Conservation (phyloP, 2,797 vertebrate species). For the Hydrophis major region DNA sequence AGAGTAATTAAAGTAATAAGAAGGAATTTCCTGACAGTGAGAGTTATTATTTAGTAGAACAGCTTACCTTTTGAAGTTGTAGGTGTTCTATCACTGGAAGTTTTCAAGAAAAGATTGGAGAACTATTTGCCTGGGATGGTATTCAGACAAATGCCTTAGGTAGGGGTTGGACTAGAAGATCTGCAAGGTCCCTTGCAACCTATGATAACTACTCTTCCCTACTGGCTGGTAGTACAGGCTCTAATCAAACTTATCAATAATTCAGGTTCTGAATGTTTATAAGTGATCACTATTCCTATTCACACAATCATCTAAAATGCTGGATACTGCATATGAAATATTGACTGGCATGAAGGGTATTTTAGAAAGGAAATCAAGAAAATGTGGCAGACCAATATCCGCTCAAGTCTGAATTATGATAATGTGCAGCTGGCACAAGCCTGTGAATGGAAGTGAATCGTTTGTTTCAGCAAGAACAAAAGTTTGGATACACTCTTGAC, state of each 20-base stretch:
- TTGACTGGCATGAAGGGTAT: conserved; percentile 29
- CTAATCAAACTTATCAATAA: conserved; percentile 58
- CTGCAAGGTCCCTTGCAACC: not conserved
- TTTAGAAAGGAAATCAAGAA: conserved; percentile 33
- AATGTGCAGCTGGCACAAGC: conserved; percentile 54
- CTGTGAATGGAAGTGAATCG: conserved; percentile 57
- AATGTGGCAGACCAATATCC: conserved; percentile 32
- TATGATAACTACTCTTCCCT: conserved; percentile 5
- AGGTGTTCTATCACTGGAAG: not conserved
- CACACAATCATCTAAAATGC: conserved; percentile 50
- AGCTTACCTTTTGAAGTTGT: not conserved
- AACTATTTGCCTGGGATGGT: not conserved
- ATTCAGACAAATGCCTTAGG: not conserved
- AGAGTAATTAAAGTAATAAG: not conserved
- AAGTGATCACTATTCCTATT: conserved; percentile 36
- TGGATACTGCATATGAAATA: not conserved
- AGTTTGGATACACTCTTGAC: conserved; percentile 11
- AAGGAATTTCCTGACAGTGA: not conserved
- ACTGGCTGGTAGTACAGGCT: conserved; percentile 51
- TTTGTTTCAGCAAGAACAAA: conserved; percentile 57
- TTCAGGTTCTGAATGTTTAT: conserved; percentile 48
- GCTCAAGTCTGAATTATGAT: conserved; percentile 45
- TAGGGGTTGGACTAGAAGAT: not conserved
- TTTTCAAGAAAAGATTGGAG: not conserved
- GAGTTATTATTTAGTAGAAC: not conserved